Evolutionary conservation across 1,140 invertebrate genomes (phyloP).

Genomic region (Diplogasteroides magnus): DNA sequence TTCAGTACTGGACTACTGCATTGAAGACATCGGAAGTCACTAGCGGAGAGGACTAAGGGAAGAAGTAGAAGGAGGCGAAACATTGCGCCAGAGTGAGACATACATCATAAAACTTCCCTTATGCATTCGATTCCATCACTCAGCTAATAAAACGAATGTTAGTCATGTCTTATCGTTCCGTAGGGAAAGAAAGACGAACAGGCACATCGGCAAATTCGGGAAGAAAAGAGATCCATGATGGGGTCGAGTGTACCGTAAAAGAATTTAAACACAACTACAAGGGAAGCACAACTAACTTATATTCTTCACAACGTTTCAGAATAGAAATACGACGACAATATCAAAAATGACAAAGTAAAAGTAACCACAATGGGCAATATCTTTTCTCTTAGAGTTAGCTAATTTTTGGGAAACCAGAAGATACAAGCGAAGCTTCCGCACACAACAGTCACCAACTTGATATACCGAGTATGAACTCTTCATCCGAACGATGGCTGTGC

Average conservation of each 20-base stretch:
- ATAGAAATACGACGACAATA: background rate
- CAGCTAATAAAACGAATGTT: background rate
- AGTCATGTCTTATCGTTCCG: background rate
- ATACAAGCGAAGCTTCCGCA: slow-evolving; percentile 83
- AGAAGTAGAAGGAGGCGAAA: too few relatives aligned
- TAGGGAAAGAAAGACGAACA: background rate
- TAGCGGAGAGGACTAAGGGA: background rate
- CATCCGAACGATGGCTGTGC: too few relatives aligned
- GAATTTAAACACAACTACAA: background rate
- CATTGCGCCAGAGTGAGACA: too few relatives aligned
- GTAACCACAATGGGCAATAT: background rate
- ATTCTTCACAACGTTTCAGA: background rate
- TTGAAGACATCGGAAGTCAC: background rate
- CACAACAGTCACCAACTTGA: too few relatives aligned
- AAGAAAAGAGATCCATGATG: background rate
- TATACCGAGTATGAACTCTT: too few relatives aligned
- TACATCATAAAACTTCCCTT: background rate
- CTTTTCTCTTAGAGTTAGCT: slow-evolving; percentile 17
- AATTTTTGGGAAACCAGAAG: slow-evolving; percentile 92
- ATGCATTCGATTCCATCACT: background rate
- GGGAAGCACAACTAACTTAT: background rate
- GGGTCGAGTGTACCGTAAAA: background rate
- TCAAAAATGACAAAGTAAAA: background rate
- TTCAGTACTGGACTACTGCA: background rate
- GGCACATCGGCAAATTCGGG: background rate